Evolutionary conservation across 2,797 vertebrate genomes (phyloP), one percentile per base, ranked within the genome.

Genomic region (Periophthalmus magnuspinnatus): DNA sequence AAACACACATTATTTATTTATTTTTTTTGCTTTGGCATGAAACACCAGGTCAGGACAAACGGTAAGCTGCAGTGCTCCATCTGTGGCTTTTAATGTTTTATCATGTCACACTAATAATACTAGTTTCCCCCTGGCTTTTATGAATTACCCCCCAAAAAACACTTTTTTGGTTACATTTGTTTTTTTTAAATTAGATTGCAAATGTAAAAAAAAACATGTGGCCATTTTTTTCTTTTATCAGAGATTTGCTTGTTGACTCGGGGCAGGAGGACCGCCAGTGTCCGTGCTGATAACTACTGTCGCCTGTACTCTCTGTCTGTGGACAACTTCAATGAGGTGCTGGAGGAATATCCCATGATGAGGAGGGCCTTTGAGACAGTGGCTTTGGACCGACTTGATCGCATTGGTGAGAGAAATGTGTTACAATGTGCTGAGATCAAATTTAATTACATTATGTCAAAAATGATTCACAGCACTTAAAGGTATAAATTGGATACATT

Each of bases 281-380:
- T 99, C 50, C 87, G 96, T 32, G 96, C 97, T 0, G 97, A 99
- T 68, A 99, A 97, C 70, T 99, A 99, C 92, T 99, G 97, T 76
- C 95, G 97, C 6, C 94, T 99, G 50, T 99, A 99, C 90, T 99
- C 97, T 0, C 93, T 99, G 73, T 97, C 96, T 0, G 97, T 99
- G 86, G 97, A 99, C 90, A 95, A 98, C 92, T 99, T 99, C 90
- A 96, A 99, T 0, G 97, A 98, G 90, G 97, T 98, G 65, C 91
- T 99, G 90, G 97, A 99, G 88, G 97, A 99, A 81, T 99, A 95
- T 77, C 97, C 97, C 81, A 98, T 99, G 97, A 99, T 99, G 97
- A 93, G 97, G n/a, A 89, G 96, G 69, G 97, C 97, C 60, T 99
- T 99, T 3, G 97, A 99, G 89, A 98, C 96, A 0, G 97, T 99